Evolutionary conservation across 2,797 vertebrate genomes (phyloP).

Genomic region (Molossus molossus): DNA sequence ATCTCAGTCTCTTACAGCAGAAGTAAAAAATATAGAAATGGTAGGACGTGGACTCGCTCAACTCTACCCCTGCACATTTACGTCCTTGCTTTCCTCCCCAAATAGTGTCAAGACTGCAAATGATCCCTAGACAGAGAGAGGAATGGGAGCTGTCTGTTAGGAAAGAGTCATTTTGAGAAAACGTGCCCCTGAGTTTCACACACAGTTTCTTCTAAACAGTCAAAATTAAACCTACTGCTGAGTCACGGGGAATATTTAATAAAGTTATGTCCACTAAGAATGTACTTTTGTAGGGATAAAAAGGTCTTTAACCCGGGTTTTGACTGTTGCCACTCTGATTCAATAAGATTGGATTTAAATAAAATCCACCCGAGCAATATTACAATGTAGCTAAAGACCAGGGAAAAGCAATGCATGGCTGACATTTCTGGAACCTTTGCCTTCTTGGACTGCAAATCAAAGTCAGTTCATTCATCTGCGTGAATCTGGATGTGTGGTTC

Average conservation of each 20-base stretch:
- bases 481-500: constrained; percentile 23
- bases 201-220: background rate
- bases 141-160: background rate
- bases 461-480: constrained; percentile 43
- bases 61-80: background rate
- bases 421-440: constrained; percentile 13
- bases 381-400: background rate
- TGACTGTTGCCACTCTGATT: constrained; percentile 15
- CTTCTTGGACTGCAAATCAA: constrained; percentile 66
- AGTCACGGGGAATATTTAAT: constrained; percentile 20
- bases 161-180: background rate
- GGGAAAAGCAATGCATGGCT: background rate
- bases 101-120: constrained; percentile 20
- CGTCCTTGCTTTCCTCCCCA: background rate
- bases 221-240: constrained; percentile 12
- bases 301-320: constrained; percentile 9
- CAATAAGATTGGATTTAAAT: constrained; percentile 51
- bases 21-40: background rate
- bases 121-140: background rate
- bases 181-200: background rate
- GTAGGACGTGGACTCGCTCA: background rate
- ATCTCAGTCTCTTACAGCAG: background rate
- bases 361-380: constrained; percentile 19
- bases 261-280: background rate
- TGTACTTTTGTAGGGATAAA: background rate